Evolutionary conservation across 2,888 invertebrate species (phyloP).

Genomic region (Aphodius sticticus): DNA sequence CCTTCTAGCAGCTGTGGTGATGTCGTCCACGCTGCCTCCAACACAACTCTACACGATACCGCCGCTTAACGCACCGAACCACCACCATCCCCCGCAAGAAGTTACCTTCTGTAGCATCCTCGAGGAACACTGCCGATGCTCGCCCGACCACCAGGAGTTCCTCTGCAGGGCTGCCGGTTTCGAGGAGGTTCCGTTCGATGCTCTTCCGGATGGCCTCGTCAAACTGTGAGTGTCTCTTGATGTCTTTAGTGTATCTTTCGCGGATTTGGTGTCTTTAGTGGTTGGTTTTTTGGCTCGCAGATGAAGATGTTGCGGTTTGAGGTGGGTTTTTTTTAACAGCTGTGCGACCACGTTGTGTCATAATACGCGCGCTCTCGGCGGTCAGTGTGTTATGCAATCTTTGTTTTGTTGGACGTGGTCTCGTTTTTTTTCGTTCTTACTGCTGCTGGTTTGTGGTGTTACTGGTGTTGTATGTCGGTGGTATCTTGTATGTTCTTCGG

Average conservation of each 20-base stretch:
- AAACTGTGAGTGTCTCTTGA: slow-evolving; percentile 51
- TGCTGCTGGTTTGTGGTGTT: neutral
- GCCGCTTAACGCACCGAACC: slow-evolving; percentile 28
- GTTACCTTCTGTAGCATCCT: slow-evolving; percentile 45
- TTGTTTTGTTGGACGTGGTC: slow-evolving; percentile 38
- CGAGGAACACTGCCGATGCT: slow-evolving; percentile 50
- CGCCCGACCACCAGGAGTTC: slow-evolving; percentile 50
- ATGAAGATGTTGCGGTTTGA: neutral
- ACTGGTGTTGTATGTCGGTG: no score
- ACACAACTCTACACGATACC: slow-evolving; percentile 39
- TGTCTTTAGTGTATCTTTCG: slow-evolving; percentile 25
- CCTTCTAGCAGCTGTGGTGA: slow-evolving; percentile 49
- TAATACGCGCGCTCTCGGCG: slow-evolving; percentile 34
- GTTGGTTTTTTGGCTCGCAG: no score
- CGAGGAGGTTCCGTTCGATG: slow-evolving; percentile 47
- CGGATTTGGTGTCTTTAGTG: neutral
- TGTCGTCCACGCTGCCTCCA: slow-evolving; percentile 44
- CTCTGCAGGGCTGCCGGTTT: slow-evolving; percentile 51
- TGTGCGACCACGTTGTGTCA: slow-evolving; percentile 42
- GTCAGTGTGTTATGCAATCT: slow-evolving; percentile 40
- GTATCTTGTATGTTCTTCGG: no score
- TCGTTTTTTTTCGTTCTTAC: neutral
- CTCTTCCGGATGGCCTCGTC: slow-evolving; percentile 48
- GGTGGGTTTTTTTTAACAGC: slow-evolving; percentile 35
- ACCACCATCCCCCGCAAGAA: slow-evolving; percentile 38